Conservation (phyloP, 1,140 invertebrate species). For the Rhopalosiphum padi region DNA sequence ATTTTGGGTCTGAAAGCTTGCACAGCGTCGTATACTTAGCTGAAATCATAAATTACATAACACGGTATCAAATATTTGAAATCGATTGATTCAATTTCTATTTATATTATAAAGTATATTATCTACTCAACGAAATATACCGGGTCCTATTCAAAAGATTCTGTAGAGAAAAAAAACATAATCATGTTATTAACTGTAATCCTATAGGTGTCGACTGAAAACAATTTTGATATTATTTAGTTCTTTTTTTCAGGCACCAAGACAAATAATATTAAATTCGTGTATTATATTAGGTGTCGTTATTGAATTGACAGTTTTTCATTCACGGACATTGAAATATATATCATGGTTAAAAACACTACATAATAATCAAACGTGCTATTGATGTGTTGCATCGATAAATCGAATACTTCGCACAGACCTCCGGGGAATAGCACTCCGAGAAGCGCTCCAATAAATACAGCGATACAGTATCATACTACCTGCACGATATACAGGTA, state of each 20-base stretch:
- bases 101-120: background rate
- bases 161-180: no score
- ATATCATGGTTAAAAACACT: background rate
- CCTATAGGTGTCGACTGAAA: background rate
- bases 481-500: no score
- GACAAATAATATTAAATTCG: background rate
- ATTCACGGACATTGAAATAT: background rate
- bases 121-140: background rate
- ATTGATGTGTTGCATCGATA: background rate
- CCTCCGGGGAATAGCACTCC: background rate
- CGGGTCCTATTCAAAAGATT: background rate
- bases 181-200: no score
- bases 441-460: background rate
- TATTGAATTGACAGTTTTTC: background rate
- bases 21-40: slow-evolving; percentile 72
- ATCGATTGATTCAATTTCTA: background rate
- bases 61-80: background rate
- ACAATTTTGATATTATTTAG: background rate
- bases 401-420: background rate
- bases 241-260: background rate
- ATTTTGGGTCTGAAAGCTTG: slow-evolving; percentile 67
- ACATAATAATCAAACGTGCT: background rate
- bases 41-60: slow-evolving; percentile 62
- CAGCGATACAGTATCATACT: no score
- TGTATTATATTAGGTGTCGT: background rate